Base-by-base conservation (phyloP, 2,113 vertebrate genomes). In the Ibidorhyncha struthersii region DNA sequence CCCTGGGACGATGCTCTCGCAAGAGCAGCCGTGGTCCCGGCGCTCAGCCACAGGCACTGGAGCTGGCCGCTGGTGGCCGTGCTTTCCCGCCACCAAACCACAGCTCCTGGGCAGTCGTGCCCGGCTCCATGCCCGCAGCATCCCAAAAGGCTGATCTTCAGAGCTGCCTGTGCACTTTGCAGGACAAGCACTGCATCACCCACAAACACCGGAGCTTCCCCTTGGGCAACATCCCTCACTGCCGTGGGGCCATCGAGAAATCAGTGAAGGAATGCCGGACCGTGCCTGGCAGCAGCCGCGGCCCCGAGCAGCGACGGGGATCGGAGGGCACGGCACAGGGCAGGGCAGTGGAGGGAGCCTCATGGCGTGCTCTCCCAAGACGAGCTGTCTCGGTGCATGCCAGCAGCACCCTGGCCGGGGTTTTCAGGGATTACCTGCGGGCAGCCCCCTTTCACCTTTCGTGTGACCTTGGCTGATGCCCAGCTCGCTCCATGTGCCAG, bases 401-500 rank as follows among this genome's bases (percentile, higher is more conserved):
- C 30, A 13, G 53, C 5, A 0, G 14, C 63, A 4, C 14, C 72
- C 34, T 1, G 8, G 34, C 29, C 4, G 0, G 52, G 59, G 8
- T 7, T 58, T 59, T 71, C 14, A 38, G 45, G 18, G 14, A 2
- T 58, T 13, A 55, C 40, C 65, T 43, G n/a, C 1, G 8, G 14
- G 45, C 62, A 52, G 45, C 25, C 16, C 50, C 0, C 0, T 63
- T 40, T 52, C 50, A 14, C 59, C 40, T 16, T 73, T 20, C 0
- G 6, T 8, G 18, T 21, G 62, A 38, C 41, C 41, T n/a, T 5
- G 6, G 66, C 43, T 6, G 8, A 3, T 13, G 52, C 19, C 17
- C 66, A 17, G 34, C 69, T 78, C 0, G 0, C 30, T 43, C 21
- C 41, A 6, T 0, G 6, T 55, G 45, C 66, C 5, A 1, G 27